Evolutionary conservation across 2,797 vertebrate species (phyloP).

Genomic region (Urocyon cinereoargenteus): DNA sequence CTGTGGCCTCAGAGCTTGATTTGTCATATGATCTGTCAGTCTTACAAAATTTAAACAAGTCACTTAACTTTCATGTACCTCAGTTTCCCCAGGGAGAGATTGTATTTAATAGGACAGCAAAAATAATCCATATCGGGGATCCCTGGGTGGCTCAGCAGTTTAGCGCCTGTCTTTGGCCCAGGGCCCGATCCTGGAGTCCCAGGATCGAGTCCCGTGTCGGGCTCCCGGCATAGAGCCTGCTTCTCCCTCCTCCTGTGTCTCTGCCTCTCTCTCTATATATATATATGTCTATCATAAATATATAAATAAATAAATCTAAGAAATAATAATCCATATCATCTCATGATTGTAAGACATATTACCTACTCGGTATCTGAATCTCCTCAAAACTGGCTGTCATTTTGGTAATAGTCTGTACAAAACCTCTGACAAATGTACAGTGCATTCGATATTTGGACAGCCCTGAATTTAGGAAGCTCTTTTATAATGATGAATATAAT

Average conservation of each 20-base stretch:
- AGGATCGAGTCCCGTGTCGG: no score
- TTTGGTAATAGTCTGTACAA: not conserved
- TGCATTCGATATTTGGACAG: not conserved
- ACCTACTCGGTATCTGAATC: not conserved
- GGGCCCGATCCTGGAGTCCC: no score
- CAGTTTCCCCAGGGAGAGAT: not conserved
- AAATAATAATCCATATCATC: not conserved
- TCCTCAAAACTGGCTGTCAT: not conserved
- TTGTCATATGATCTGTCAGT: not conserved
- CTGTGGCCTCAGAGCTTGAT: not conserved
- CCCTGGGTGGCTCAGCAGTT: no score
- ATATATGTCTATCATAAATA: no score
- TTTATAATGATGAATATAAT: not conserved
- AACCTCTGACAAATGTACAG: not conserved
- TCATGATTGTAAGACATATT: not conserved
- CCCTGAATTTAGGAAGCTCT: not conserved
- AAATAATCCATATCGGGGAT: not conserved
- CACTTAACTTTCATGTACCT: not conserved
- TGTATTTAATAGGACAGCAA: not conserved
- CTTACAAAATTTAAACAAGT: not conserved
- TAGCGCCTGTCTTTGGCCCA: no score
- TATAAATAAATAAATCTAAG: no score
- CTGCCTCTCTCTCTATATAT: no score
- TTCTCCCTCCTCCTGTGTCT: no score
- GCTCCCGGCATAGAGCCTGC: no score